Conservation (phyloP, 2,113 vertebrate species). For the Dipodomys spectabilis region DNA sequence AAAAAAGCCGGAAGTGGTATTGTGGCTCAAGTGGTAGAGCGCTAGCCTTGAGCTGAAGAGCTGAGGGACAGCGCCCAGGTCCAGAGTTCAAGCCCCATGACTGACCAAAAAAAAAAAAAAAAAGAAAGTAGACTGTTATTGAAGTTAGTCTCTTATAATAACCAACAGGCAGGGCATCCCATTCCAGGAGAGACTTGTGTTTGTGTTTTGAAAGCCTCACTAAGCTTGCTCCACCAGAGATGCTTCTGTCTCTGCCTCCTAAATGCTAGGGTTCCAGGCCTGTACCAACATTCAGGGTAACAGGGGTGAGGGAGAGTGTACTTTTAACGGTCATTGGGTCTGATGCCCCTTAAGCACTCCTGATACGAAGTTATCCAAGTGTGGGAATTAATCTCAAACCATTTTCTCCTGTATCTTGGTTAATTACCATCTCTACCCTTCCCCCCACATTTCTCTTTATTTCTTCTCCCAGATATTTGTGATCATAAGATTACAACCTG, state of each 20-base stretch:
- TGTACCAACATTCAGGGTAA: not conserved
- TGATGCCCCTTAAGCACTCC: not conserved
- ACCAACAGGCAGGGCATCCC: not conserved
- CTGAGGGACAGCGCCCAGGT: too few relatives aligned
- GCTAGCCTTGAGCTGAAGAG: too few relatives aligned
- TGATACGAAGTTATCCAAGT: not conserved
- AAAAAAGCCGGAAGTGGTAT: too few relatives aligned
- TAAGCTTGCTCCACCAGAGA: not conserved
- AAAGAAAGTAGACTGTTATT: slow-evolving; percentile 6
- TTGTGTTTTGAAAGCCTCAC: not conserved
- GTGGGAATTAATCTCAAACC: not conserved
- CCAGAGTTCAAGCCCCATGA: too few relatives aligned
- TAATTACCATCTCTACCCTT: not conserved
- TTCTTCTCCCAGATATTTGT: not conserved
- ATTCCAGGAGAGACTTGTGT: not conserved
- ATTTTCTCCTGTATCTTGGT: not conserved
- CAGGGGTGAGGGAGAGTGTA: not conserved
- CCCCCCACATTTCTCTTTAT: not conserved
- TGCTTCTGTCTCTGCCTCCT: not conserved
- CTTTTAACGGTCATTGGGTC: not conserved
- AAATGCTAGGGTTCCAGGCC: not conserved
- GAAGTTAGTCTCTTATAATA: not conserved
- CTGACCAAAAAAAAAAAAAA: too few relatives aligned
- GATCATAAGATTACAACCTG: not conserved
- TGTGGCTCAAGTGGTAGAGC: too few relatives aligned